These are phyloP conservation scores for Diphyllodes magnificus DNA, from an alignment of 2,113 vertebrate genomes.

Conservation along the genomic window DNA sequence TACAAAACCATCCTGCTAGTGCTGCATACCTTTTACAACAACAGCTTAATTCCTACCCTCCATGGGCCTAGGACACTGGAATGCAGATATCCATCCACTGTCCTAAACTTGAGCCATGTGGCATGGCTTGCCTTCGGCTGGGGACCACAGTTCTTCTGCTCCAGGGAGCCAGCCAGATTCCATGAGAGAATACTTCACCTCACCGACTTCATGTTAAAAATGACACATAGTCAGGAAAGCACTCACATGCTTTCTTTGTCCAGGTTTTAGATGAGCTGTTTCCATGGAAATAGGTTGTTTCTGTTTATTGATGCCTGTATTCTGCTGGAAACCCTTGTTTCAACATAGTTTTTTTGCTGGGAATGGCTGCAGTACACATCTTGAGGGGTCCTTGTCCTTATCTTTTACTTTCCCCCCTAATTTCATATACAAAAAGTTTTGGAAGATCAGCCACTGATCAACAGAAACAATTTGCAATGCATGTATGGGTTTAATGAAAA, in stretches of 20 bases:
- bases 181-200: background rate
- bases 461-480: background rate
- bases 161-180: background rate
- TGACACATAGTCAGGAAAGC: background rate
- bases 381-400: background rate
- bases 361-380: background rate
- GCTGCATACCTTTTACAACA: background rate
- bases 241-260: background rate
- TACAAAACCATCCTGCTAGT: background rate
- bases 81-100: background rate
- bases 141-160: background rate
- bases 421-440: background rate
- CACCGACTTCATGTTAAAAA: background rate
- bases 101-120: rapidly evolving
- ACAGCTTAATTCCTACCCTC: background rate
- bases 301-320: background rate
- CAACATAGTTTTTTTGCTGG: background rate
- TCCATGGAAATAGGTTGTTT: constrained; percentile 20
- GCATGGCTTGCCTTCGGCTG: rapidly evolving
- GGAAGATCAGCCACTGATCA: background rate
- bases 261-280: background rate
- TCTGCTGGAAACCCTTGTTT: background rate
- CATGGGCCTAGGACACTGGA: no score
- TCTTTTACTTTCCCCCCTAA: background rate
- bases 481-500: background rate